Percentiles rank a stretch among this genome's conserved stretches.
These are phyloP conservation scores for Cinara cedri DNA, from an alignment of 2,888 invertebrate species.

Conservation along the genomic window DNA sequence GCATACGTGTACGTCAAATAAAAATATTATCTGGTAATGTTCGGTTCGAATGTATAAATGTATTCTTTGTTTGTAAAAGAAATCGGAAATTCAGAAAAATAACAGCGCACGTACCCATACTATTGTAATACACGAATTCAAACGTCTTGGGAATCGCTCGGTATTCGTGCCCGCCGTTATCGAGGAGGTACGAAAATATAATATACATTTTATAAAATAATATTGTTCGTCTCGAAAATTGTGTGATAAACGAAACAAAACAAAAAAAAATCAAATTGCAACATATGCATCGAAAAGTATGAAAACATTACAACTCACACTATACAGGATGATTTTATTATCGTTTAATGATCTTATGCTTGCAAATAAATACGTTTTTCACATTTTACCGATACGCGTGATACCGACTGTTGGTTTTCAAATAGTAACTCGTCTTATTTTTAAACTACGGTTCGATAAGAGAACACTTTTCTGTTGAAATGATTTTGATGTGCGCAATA, in stretches of 20 bases:
- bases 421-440: no score
- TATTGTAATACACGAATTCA: background rate
- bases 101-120: background rate
- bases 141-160: background rate
- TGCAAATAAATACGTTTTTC: no score
- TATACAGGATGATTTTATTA: no score
- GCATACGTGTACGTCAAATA: background rate
- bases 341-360: no score
- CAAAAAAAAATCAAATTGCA: background rate
- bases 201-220: background rate
- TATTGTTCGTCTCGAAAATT: background rate
- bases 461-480: no score
- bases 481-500: no score
- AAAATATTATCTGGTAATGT: background rate
- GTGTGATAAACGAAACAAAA: background rate
- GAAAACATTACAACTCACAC: no score
- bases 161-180: background rate
- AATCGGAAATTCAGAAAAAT: constrained; percentile 6
- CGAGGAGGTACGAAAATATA: background rate
- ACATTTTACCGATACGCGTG: no score
- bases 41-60: background rate
- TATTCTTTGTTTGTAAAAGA: background rate
- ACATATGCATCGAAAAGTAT: background rate
- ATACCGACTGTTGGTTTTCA: no score
- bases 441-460: no score